These are phyloP conservation scores for Clarias gariepinus DNA, from an alignment of 2,113 vertebrate genomes.

Conservation along the genomic window DNA sequence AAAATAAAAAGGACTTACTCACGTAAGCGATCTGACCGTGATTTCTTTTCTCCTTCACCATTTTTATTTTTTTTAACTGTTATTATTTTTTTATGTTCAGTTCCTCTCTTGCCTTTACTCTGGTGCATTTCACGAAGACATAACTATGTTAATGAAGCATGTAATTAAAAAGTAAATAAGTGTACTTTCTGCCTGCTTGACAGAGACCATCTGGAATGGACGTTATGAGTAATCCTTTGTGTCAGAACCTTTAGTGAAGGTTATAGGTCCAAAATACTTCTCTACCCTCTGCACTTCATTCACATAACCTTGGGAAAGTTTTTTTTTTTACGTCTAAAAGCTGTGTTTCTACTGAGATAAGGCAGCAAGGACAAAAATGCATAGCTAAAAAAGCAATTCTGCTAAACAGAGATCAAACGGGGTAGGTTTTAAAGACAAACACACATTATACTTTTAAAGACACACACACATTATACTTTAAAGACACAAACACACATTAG, in stretches of 20 bases:
- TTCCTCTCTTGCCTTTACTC: neutral
- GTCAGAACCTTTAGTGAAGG: conserved; percentile 7
- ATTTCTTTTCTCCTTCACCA: neutral
- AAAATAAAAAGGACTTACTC: neutral
- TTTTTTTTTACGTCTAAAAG: neutral
- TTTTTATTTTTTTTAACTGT: neutral
- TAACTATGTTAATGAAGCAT: conserved; percentile 23
- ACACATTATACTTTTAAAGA: too few relatives aligned
- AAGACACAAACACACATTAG: too few relatives aligned
- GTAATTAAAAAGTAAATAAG: conserved; percentile 19
- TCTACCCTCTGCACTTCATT: neutral
- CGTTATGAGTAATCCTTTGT: conserved; percentile 3
- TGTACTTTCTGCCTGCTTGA: neutral
- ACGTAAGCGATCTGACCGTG: neutral
- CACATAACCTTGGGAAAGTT: conserved; percentile 13
- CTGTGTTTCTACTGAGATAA: too few relatives aligned
- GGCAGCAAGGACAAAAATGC: neutral
- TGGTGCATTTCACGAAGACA: neutral
- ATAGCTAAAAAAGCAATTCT: neutral
- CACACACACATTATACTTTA: too few relatives aligned
- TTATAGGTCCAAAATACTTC: conserved; percentile 3
- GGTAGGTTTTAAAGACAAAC: too few relatives aligned
- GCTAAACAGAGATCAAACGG: neutral
- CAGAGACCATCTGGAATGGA: conserved; percentile 19
- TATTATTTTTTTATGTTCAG: neutral